Evolutionary conservation across 1,140 invertebrate genomes (phyloP), one percentile per base, ranked within the genome.

Genomic region (Drosophila punjabiensis): DNA sequence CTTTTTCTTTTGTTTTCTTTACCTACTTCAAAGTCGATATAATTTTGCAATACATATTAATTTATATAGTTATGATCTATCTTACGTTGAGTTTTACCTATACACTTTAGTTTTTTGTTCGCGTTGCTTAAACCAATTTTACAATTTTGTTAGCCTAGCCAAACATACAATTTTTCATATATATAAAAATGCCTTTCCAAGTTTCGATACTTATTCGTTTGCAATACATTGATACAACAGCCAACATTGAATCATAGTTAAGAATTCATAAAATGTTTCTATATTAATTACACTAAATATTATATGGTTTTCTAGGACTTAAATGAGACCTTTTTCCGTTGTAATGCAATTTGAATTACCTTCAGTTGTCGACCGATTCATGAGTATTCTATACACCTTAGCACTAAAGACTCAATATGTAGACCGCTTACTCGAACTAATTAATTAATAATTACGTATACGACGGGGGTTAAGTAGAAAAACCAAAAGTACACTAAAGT

Each of bases 401-500:
- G 6, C 20, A 24, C 24, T 47, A 6, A 13, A 45, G 5, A 45
- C 18, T 45, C 18, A 11, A 18, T 11, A 11, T 45, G 18, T 45
- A 32, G 14, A 16, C 13, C 43, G 24, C 13, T 30, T 52, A 45
- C n/a, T 50, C 16, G 10, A 10, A 28, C 13, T 74, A 35, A 18
- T 20, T 43, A n/a, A n/a, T n/a, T n/a, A n/a, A 43, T 59, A 66
- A 88, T 84, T 88, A 88, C 81, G 85, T 88, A 88, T 88, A 88
- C 86, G 78, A 58, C 67, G 81, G 82, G 78, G 73, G 79, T 39
- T 60, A 47, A 68, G 68, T 41, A n/a, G 24, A 47, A 67, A 65
- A 89, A 88, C 86, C 85, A 88, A 90, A 89, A 90, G 85, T 85
- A 74, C 69, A 69, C 81, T 47, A 76, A 79, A 59, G 20, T 65